phyloP scores from a whole-genome alignment of 2,888 invertebrate species.

The Prenolepis imparis region DNA sequence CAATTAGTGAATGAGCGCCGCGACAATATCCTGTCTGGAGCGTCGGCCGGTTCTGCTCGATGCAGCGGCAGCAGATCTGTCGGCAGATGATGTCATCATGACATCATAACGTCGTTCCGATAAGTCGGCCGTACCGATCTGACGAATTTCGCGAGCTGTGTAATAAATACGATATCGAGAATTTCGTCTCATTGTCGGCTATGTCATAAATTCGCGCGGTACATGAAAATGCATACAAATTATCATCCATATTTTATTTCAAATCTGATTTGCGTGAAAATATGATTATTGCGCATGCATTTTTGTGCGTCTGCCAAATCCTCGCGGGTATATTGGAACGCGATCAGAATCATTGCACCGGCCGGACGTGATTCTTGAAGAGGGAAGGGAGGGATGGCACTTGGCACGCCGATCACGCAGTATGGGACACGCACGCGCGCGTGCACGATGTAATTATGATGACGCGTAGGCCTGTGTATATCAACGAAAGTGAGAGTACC shows the following conservation, averaged over 20 bases:
- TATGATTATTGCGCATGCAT: neutral
- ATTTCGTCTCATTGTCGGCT: constrained; percentile 30
- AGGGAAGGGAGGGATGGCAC: neutral
- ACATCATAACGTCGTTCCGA: constrained; percentile 76
- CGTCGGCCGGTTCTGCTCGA: constrained; percentile 70
- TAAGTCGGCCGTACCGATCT: constrained; percentile 58
- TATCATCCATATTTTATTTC: neutral
- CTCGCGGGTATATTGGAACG: constrained; percentile 17
- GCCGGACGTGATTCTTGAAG: constrained; percentile 8
- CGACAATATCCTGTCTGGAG: constrained; percentile 84
- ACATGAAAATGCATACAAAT: neutral
- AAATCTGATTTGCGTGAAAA: neutral
- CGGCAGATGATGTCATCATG: constrained; percentile 75
- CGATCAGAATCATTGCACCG: constrained; percentile 25
- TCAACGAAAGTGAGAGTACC: constrained; percentile 76
- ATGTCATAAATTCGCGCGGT: neutral
- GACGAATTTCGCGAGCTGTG: constrained; percentile 42
- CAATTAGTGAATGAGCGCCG: constrained; percentile 84
- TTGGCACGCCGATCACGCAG: constrained; percentile 81
- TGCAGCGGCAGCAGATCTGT: constrained; percentile 72
- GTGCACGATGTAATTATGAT: constrained; percentile 83
- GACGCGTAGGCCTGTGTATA: constrained; percentile 82
- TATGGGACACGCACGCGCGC: constrained; percentile 82
- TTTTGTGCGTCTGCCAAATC: neutral
- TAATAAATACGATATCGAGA: constrained; percentile 38